Base-by-base conservation (phyloP, 2,797 vertebrate genomes). In the Tragopan temminckii region DNA sequence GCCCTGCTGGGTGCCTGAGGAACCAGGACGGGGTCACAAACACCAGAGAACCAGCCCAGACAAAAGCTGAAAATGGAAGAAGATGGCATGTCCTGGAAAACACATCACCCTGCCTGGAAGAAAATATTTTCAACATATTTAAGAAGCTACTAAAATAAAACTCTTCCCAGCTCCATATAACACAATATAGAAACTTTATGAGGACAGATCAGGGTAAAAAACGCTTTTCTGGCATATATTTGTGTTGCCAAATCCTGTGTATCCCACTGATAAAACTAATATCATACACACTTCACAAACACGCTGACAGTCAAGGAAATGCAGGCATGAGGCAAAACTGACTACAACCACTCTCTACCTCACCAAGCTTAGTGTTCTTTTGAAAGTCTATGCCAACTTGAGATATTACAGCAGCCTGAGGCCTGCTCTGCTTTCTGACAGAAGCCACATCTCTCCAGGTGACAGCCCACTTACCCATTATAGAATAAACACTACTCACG, bases 161-260 rank as follows among this genome's bases (percentile, higher is more conserved):
- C 19, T 61, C 9, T 42, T 52, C 61, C 17, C 58, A 80, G 23
- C 23, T 58, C 50, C 25, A 3, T 17, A 13, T 7, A 27, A 59
- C n/a, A 81, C 12, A 17, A 7, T 1, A 0, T 0, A 55, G 55
- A 11, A 50, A 86, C 24, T 7, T 4, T 57, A 36, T 7, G 14
- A 81, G 43, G n/a, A 62, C 76, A 84, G 55, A 57, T 9, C 4
- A 43, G 16, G 1, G 9, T 9, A 74, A 46, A 29, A 50, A 38
- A 25, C 16, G 50, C 20, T 63, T 69, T 72, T 35, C 50, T 46
- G 31, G n/a, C 16, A 58, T 7, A 8, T 25, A 45, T 72, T 55
- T 75, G 42, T 18, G 33, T 36, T 52, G 27, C 27, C 14, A 72
- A 6, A 12, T 29, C 18, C 24, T 55, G 27, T 15, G 48, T 9